phyloP scores from a whole-genome alignment of 2,888 invertebrate species.

The Rhagonycha fulva region DNA sequence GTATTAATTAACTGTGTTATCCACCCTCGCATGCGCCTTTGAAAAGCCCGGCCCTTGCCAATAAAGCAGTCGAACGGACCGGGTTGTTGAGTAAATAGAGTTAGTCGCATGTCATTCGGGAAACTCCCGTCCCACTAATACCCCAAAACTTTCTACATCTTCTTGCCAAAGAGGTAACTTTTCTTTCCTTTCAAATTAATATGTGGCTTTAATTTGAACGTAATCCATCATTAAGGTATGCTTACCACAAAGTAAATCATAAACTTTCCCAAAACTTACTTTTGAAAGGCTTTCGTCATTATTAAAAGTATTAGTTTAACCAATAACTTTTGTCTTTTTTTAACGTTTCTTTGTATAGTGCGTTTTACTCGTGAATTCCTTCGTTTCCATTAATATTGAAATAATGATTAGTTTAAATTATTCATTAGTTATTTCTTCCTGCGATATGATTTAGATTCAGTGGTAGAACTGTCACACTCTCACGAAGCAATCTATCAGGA shows the following conservation, averaged over 20 bases:
- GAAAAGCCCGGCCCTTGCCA: slow-evolving; percentile 46
- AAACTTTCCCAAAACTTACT: neutral
- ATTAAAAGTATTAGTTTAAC: neutral
- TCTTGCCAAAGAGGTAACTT: slow-evolving; percentile 34
- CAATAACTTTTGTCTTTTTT: neutral
- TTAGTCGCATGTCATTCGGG: slow-evolving; percentile 48
- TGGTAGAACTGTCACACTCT: slow-evolving; percentile 29
- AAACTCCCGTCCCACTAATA: slow-evolving; percentile 35
- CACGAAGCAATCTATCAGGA: slow-evolving; percentile 48
- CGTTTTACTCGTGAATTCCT: neutral
- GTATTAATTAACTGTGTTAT: slow-evolving; percentile 50
- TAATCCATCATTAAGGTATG: neutral
- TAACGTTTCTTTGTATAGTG: neutral
- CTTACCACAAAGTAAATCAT: neutral
- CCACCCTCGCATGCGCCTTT: slow-evolving; percentile 46
- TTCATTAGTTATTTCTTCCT: slow-evolving; percentile 2
- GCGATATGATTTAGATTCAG: slow-evolving; percentile 25
- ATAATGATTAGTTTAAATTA: neutral
- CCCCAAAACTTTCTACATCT: slow-evolving; percentile 21
- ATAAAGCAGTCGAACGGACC: slow-evolving; percentile 46
- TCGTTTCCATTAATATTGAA: neutral
- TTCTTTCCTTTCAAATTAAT: slow-evolving; percentile 24
- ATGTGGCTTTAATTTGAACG: slow-evolving; percentile 1
- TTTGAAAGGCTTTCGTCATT: neutral
- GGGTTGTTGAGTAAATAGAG: slow-evolving; percentile 49